A percentile compares a stretch with the other conserved stretches of the same genome.
Evolutionary conservation across 2,888 invertebrate species (phyloP).

Genomic region (Abscondita cerata): DNA sequence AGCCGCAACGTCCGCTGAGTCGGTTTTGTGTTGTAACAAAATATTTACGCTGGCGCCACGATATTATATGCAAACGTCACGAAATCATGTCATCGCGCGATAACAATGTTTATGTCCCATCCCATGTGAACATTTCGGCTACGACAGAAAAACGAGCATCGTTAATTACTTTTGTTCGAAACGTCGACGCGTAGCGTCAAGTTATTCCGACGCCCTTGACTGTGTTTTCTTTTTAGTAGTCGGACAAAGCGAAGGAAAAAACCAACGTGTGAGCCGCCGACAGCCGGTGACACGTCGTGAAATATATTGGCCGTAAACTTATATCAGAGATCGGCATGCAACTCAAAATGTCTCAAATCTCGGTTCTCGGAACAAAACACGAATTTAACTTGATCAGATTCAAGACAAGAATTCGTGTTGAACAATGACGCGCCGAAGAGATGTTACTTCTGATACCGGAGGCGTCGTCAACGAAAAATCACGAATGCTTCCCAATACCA

Average conservation of each 20-base stretch:
- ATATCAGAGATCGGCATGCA: constrained; percentile 53
- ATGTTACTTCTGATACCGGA: constrained; percentile 17
- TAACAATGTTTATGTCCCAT: constrained; percentile 36
- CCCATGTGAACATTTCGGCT: constrained; percentile 24
- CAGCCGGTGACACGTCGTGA: constrained; percentile 49
- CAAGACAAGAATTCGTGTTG: constrained; percentile 43
- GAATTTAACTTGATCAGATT: constrained; percentile 44
- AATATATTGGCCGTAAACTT: constrained; percentile 54
- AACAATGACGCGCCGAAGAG: constrained; percentile 33
- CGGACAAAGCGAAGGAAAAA: constrained; percentile 48
- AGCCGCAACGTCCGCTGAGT: constrained; percentile 28
- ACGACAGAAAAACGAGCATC: constrained; percentile 5
- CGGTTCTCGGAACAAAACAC: constrained; percentile 48
- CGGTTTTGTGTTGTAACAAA: constrained; percentile 40
- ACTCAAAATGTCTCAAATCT: constrained; percentile 48
- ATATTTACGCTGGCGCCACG: constrained; percentile 52
- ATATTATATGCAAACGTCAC: constrained; percentile 47
- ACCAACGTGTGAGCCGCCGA: constrained; percentile 46
- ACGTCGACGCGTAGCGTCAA: constrained; percentile 16
- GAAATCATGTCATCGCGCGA: constrained; percentile 40
- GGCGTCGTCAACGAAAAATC: constrained; percentile 19
- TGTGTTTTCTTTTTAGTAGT: constrained; percentile 33
- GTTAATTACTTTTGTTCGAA: too few species aligned
- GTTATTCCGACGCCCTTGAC: constrained; percentile 44
- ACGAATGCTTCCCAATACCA: not conserved